phyloP scores from a whole-genome alignment of 2,797 vertebrate species.

The Halcyon leucocephala region DNA sequence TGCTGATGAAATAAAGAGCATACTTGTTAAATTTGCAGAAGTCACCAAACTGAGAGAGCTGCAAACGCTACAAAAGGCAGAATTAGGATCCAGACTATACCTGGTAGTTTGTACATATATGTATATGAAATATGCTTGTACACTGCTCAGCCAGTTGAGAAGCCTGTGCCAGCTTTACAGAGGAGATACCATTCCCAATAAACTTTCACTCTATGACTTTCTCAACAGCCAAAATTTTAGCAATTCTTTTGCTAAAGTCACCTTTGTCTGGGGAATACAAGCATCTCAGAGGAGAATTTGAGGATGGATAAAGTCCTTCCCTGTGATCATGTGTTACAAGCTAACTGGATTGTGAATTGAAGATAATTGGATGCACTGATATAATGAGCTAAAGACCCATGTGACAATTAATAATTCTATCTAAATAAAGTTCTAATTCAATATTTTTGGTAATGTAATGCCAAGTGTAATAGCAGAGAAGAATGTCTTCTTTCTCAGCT shows the following conservation, averaged over 20 bases:
- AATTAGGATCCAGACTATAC: background rate
- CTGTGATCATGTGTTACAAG: background rate
- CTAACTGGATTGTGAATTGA: conserved; percentile 1
- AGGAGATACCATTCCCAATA: background rate
- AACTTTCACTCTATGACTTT: background rate
- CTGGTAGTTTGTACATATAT: background rate
- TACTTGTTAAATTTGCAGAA: background rate
- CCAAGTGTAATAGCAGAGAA: background rate
- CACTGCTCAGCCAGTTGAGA: background rate
- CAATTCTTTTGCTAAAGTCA: background rate
- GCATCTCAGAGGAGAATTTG: background rate
- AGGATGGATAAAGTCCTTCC: background rate
- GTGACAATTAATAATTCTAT: conserved; percentile 17
- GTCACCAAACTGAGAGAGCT: background rate
- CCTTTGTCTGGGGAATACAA: background rate
- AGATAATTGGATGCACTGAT: conserved; percentile 26
- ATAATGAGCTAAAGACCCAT: background rate
- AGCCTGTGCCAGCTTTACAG: background rate
- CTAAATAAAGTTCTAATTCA: conserved; percentile 17
- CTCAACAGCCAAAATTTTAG: background rate
- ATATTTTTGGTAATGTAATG: background rate
- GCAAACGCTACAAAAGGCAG: background rate
- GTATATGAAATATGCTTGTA: background rate
- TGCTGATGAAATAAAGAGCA: background rate
- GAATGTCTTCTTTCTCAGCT: background rate